These are phyloP conservation scores for Lophochroa leadbeateri DNA, from an alignment of 2,113 vertebrate species.

Conservation along the genomic window DNA sequence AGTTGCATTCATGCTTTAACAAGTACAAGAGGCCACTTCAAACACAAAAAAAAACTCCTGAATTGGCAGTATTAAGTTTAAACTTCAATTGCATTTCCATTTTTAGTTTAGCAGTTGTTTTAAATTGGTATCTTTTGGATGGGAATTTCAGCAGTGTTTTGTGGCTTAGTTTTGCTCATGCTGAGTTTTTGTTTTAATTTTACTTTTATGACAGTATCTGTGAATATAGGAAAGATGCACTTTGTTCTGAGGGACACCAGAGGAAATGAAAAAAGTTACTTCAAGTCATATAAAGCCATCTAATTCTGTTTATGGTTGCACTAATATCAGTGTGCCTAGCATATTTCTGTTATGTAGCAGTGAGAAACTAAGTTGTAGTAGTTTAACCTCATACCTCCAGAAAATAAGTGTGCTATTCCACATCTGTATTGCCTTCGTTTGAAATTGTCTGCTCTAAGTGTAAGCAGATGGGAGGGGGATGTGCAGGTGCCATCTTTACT, in stretches of 20 bases:
- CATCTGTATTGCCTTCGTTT: background rate
- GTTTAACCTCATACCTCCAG: background rate
- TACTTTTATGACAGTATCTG: background rate
- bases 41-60: background rate
- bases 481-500: background rate
- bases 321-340: background rate
- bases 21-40: background rate
- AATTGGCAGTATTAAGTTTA: background rate
- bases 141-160: background rate
- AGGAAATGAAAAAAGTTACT: background rate
- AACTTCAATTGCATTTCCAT: background rate
- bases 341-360: background rate
- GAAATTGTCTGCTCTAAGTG: background rate
- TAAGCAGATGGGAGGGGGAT: background rate
- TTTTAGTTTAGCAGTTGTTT: background rate
- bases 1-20: background rate
- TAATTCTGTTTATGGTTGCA: background rate
- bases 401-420: background rate
- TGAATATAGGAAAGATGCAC: background rate
- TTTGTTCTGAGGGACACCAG: background rate
- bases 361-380: background rate
- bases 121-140: background rate
- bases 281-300: background rate
- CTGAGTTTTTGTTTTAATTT: background rate
- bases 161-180: background rate